Evolutionary conservation across 2,888 invertebrate species (phyloP), one percentile per base, ranked within the genome.

Genomic region (Chymomyza procnemis): DNA sequence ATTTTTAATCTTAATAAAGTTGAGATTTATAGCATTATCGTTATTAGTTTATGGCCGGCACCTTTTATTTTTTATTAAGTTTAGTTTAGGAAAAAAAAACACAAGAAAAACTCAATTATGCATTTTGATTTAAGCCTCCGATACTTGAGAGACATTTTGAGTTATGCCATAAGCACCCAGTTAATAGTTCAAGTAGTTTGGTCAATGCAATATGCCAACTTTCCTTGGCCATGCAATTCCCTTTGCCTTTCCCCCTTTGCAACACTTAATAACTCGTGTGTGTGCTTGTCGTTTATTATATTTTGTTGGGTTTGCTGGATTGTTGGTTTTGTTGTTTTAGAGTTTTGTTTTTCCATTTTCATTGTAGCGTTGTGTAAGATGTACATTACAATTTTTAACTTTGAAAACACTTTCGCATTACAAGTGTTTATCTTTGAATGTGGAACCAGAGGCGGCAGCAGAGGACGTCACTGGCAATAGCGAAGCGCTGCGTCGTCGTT

Each of bases 351-450:
- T 46, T 54, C 26, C 26, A 1, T 26, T 62, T 62, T 19, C 66
- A 64, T 47, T 60, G 62, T 58, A 52, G 56, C 59, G 54, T 54
- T 54, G 54, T 54, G 54, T 54, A 54, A 54, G 54, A 26, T 19
- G 18, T 54, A 18, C 48, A 54, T 21, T 54, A 50, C 30, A 21
- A 56, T 62, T 57, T 61, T 64, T 22, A 47, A 22, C 14, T 22
- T n/a, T 61, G 64, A 74, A 74, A 74, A 70, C 77, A 81, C 81
- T 81, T 81, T 81, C 81, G 84, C 81, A 84, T 86, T 86, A 86
- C 86, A 80, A 79, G 84, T 81, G 81, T 86, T 81, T 81, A 80
- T 72, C 76, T 86, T 75, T 61, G 65, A 66, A 61, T 76, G 74
- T 46, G 55, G 16, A 47, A 50, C 60, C 69, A 41, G 34, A 41